These are phyloP conservation scores for Cactoblastis cactorum DNA, from an alignment of 2,888 invertebrate genomes.

Conservation along the genomic window DNA sequence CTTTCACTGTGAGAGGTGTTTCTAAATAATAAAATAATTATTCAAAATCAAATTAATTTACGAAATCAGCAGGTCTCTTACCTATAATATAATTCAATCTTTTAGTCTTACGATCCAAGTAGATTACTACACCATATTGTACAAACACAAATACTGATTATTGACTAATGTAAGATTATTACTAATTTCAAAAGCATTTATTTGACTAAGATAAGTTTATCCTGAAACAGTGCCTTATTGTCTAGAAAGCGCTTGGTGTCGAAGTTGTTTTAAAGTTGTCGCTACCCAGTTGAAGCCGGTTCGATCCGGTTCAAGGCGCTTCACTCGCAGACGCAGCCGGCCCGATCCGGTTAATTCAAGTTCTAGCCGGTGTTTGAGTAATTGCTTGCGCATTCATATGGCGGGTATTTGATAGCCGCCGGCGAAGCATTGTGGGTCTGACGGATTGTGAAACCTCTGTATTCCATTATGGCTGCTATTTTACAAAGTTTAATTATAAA, in stretches of 20 bases:
- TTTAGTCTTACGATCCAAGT: no score
- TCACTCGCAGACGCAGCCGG: conserved; percentile 22
- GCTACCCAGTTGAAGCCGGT: conserved; percentile 13
- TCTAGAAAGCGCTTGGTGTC: neutral
- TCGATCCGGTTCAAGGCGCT: conserved; percentile 26
- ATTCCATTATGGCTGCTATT: conserved; percentile 5
- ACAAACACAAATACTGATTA: no score
- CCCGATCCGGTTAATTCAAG: neutral
- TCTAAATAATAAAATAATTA: no score
- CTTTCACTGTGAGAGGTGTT: no score
- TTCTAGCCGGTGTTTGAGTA: conserved; percentile 2
- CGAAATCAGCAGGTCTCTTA: no score
- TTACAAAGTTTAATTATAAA: neutral
- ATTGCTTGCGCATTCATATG: conserved; percentile 2
- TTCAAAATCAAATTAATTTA: no score
- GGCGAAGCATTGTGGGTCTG: neutral
- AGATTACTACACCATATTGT: no score
- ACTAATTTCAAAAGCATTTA: no score
- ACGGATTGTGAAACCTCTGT: neutral
- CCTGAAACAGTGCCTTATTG: neutral
- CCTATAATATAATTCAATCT: no score
- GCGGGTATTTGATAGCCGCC: neutral
- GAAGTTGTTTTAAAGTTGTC: neutral
- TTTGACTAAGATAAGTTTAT: no score
- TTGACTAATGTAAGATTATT: no score